phyloP scores from a whole-genome alignment of 2,888 invertebrate species.

The Leptopilina myrica region DNA sequence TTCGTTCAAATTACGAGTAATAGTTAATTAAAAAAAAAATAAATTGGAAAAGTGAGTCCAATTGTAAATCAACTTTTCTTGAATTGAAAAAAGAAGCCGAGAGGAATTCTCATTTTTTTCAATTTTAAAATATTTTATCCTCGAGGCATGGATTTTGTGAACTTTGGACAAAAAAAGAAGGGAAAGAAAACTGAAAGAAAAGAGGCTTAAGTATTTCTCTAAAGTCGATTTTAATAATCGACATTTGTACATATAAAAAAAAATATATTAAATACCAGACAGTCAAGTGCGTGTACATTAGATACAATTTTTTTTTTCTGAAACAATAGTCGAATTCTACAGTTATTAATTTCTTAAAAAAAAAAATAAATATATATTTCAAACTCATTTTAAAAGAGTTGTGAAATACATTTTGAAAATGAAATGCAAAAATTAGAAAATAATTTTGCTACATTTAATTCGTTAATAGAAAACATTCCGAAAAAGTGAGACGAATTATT shows the following conservation, averaged over 20 bases:
- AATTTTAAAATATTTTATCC: background rate
- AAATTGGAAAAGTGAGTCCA: background rate
- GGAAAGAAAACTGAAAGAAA: background rate
- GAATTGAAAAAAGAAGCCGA: too few relatives aligned
- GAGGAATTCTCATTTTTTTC: background rate
- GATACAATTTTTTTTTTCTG: conserved; percentile 5
- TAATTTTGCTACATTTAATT: too few relatives aligned
- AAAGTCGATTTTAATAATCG: background rate
- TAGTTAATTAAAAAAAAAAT: conserved; percentile 6
- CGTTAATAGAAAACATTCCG: too few relatives aligned
- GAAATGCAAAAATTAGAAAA: too few relatives aligned
- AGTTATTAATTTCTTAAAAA: conserved; percentile 14
- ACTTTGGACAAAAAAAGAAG: background rate
- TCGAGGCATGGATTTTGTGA: background rate
- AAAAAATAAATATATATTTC: background rate
- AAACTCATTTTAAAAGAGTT: background rate
- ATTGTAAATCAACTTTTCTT: too few relatives aligned
- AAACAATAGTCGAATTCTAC: conserved; percentile 29
- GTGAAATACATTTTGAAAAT: background rate
- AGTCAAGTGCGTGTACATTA: conserved; percentile 35
- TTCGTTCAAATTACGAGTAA: conserved; percentile 27
- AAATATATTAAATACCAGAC: conserved; percentile 17
- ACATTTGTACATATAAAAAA: conserved; percentile 23
- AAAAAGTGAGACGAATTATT: too few relatives aligned
- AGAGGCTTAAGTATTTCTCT: conserved; percentile 34